phyloP scores from a whole-genome alignment of 2,888 invertebrate genomes.

The Arge pagana region DNA sequence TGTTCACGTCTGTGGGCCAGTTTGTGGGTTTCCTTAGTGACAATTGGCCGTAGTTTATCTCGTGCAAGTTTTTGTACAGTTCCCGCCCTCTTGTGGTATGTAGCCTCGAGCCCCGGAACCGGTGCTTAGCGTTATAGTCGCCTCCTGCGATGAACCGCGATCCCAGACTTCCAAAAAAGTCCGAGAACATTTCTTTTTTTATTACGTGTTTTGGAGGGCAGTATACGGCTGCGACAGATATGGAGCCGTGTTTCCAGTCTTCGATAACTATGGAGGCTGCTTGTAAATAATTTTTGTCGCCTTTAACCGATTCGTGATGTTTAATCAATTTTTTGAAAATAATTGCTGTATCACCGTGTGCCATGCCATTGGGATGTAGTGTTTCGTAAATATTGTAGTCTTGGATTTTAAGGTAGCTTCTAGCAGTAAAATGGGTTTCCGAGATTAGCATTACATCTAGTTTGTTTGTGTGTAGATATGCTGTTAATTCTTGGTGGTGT shows the following conservation, averaged over 20 bases:
- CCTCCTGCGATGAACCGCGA: conserved; percentile 29
- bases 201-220: conserved; percentile 36
- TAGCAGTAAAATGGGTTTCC: conserved; percentile 21
- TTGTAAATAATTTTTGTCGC: neutral
- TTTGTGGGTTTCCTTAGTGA: conserved; percentile 36
- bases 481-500: conserved; percentile 4
- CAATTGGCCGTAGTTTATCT: conserved; percentile 13
- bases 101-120: conserved; percentile 32
- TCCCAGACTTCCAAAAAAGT: conserved; percentile 29
- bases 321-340: no score
- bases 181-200: conserved; percentile 28
- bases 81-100: conserved; percentile 24
- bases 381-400: conserved; percentile 2
- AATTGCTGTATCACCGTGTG: no score
- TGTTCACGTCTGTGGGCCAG: conserved; percentile 34
- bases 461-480: conserved; percentile 1
- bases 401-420: conserved; percentile 13
- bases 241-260: conserved; percentile 5
- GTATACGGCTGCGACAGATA: conserved; percentile 32
- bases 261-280: conserved; percentile 11
- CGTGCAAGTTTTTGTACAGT: conserved; percentile 10
- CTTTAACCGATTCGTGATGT: neutral
- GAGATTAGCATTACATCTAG: conserved; percentile 18
- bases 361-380: no score
- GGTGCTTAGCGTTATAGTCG: conserved; percentile 33